Percentiles rank a stretch among this genome's conserved stretches.
Conservation (phyloP, 2,797 vertebrate species). For the Poeciliopsis presidionis region DNA sequence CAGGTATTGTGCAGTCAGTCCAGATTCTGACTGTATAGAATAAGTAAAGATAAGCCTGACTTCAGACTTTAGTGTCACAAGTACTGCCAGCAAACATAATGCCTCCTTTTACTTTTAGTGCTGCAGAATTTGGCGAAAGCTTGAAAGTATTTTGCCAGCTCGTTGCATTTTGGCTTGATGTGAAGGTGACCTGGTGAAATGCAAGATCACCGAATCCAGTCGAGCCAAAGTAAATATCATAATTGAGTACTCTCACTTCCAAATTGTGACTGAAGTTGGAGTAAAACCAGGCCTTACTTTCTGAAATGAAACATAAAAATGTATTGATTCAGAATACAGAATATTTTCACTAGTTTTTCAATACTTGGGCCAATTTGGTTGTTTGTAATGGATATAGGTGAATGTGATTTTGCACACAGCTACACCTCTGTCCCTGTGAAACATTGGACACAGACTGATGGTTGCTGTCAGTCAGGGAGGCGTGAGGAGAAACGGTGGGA, state of each 20-base stretch:
- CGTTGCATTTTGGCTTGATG: constrained; percentile 22
- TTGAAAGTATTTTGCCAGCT: constrained; percentile 42
- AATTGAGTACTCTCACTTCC: neutral
- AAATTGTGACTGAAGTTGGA: neutral
- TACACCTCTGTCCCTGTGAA: constrained; percentile 3
- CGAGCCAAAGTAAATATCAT: constrained; percentile 1
- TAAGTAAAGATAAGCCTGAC: constrained; percentile 7
- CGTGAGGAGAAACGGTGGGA: constrained; percentile 36
- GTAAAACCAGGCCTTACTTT: neutral
- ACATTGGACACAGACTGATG: constrained; percentile 43
- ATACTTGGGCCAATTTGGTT: neutral
- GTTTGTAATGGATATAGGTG: neutral
- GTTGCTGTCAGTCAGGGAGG: constrained; percentile 58
- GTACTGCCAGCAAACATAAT: constrained; percentile 13
- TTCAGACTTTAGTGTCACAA: constrained; percentile 12
- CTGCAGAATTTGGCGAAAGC: constrained; percentile 11
- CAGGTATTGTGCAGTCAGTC: neutral
- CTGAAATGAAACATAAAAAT: neutral
- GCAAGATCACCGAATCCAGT: neutral
- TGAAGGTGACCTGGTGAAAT: constrained; percentile 58
- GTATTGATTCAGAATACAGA: neutral
- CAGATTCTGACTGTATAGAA: constrained; percentile 22
- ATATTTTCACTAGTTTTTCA: neutral
- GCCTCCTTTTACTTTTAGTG: constrained; percentile 22
- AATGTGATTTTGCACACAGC: neutral